phyloP scores from a whole-genome alignment of 2,113 vertebrate species.

The Dipodomys spectabilis region DNA sequence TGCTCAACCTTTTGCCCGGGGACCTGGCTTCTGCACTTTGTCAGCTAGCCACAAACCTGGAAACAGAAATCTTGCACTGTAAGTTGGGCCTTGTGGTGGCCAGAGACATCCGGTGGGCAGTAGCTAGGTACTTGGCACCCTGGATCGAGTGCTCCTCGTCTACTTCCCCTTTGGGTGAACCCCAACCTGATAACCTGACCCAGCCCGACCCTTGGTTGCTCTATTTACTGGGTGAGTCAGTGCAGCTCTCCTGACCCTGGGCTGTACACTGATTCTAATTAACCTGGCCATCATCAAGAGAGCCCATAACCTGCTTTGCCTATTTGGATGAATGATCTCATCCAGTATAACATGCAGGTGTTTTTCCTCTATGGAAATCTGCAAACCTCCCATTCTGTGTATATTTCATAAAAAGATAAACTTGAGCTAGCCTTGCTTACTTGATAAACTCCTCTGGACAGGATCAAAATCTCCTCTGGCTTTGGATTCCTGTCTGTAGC shows the following conservation, averaged over 20 bases:
- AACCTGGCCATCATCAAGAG: neutral
- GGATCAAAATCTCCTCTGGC: neutral
- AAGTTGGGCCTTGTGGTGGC: neutral
- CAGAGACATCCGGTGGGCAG: neutral
- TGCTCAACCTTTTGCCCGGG: neutral
- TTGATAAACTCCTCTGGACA: neutral
- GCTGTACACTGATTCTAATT: constrained; percentile 5
- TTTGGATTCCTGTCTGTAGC: neutral
- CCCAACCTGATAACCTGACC: constrained; percentile 13
- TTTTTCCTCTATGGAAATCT: neutral
- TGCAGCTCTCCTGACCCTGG: constrained; percentile 8
- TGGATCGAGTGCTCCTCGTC: neutral
- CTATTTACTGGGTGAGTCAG: constrained; percentile 39
- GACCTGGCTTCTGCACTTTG: neutral
- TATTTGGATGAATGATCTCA: neutral
- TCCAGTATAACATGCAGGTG: neutral
- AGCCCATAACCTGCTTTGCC: constrained; percentile 15
- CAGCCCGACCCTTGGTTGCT: constrained; percentile 10
- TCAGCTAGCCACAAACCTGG: neutral
- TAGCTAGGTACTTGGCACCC: neutral
- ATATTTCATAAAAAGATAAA: neutral
- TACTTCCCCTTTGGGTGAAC: neutral
- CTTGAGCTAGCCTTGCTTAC: neutral
- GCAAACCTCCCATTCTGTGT: neutral
- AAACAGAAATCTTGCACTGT: neutral